Base-by-base conservation (phyloP, 1,140 invertebrate genomes). In the Cyclargus thomasi region DNA sequence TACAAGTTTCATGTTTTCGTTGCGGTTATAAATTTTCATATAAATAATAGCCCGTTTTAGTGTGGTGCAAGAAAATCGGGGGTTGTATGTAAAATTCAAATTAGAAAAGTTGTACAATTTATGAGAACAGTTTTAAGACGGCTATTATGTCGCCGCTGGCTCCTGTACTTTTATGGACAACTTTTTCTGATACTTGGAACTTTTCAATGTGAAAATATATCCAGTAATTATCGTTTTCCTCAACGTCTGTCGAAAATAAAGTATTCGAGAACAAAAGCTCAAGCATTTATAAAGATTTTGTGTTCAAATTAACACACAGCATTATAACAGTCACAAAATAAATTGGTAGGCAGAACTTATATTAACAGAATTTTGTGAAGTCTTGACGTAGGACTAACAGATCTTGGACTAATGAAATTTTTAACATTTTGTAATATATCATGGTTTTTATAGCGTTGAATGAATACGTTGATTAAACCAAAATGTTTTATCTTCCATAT, bases 21-120 rank as follows among this genome's bases (percentile, higher is more conserved):
- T 59, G 21, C 17, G 23, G 62, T 63, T 53, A 53, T 36, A 69
- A 53, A 62, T 67, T 67, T 63, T 59, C 57, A 70, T 23, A 29
- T 64, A 29, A 66, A 57, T 70, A 57, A 66, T 55, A 47, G 64
- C 66, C 62, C 14, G 21, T 71, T 69, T 82, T 80, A 82, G 77
- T 76, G 74, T 74, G 70, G 74, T 73, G 66, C 70, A 71, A 80
- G 79, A 83, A 80, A 82, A 85, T 79, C 79, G 79, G 70, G 81
- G 80, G 81, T 82, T 85, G 82, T 85, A 83, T 82, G 82, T 85
- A 80, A 86, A 83, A 84, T 84, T 84, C 77, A 86, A 86, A 85
- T 85, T 85, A 80, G 79, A 76, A 81, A 86, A 86, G 76, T 85
- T 86, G 75, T 74, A 69, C 77, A 84, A 86, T 86, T 85, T 85